A percentile compares a stretch with the other conserved stretches of the same genome.
phyloP scores from a whole-genome alignment of 2,888 invertebrate species.

The Cataglyphis altisquamis region DNA sequence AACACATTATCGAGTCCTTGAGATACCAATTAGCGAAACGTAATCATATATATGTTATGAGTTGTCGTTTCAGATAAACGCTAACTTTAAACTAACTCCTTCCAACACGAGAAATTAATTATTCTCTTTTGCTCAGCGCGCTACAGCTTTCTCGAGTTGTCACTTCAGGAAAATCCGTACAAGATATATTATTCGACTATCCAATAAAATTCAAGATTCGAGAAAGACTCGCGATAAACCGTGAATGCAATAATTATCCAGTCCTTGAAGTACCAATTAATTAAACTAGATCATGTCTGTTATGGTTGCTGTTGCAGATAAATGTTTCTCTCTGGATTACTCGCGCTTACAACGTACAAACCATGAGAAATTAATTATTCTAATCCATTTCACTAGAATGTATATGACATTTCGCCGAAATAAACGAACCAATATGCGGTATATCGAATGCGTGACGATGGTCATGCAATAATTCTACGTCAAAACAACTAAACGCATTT shows the following conservation, averaged over 20 bases:
- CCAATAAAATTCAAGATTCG: background rate
- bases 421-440: background rate
- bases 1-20: constrained; percentile 30
- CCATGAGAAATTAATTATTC: constrained; percentile 24
- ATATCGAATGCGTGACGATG: background rate
- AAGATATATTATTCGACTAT: background rate
- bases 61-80: constrained; percentile 1
- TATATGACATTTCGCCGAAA: background rate
- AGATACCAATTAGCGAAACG: constrained; percentile 25
- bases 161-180: background rate
- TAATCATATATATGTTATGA: constrained; percentile 17
- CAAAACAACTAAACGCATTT: constrained; percentile 57
- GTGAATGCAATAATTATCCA: background rate
- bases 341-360: background rate
- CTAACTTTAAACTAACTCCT: background rate
- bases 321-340: constrained; percentile 15
- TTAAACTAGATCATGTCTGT: constrained; percentile 25
- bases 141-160: background rate
- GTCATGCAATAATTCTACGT: constrained; percentile 7
- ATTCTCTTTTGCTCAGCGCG: background rate
- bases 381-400: constrained; percentile 9
- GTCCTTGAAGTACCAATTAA: constrained; percentile 33
- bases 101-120: background rate
- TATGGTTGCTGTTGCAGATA: constrained; percentile 1
- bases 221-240: background rate